These are phyloP conservation scores for Seison nebaliae DNA, from an alignment of 1,140 invertebrate species.

Conservation along the genomic window DNA sequence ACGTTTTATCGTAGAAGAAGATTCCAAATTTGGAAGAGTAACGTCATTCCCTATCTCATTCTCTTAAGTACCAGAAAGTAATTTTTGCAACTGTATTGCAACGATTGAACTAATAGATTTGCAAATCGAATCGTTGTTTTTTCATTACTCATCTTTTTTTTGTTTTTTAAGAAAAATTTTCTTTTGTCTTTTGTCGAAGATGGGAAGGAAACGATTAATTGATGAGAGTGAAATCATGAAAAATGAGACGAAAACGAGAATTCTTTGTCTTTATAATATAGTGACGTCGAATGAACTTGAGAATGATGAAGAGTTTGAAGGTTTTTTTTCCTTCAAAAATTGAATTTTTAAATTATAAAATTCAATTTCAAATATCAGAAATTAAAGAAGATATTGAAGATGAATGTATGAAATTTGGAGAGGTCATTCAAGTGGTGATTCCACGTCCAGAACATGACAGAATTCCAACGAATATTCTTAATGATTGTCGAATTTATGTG, in stretches of 20 bases:
- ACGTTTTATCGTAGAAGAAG: too few relatives aligned
- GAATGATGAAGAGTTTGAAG: constrained; percentile 94
- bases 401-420: constrained; percentile 89
- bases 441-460: constrained; percentile 82
- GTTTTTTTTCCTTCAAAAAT: constrained; percentile 18
- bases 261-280: constrained; percentile 93
- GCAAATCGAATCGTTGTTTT: too few relatives aligned
- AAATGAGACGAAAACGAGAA: constrained; percentile 66
- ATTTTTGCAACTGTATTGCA: too few relatives aligned
- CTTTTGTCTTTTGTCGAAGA: too few relatives aligned
- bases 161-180: too few relatives aligned
- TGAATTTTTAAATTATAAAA: neutral
- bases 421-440: constrained; percentile 74
- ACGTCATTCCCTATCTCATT: too few relatives aligned
- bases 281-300: constrained; percentile 81
- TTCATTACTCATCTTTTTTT: too few relatives aligned
- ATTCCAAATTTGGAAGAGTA: too few relatives aligned
- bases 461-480: constrained; percentile 75
- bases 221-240: too few relatives aligned
- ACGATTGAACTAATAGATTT: too few relatives aligned
- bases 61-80: too few relatives aligned
- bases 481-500: constrained; percentile 93
- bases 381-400: constrained; percentile 92
- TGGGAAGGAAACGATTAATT: too few relatives aligned
- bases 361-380: constrained; percentile 33